Conservation (phyloP, 2,113 vertebrate genomes). For the Brachyhypopomus gauderio region DNA sequence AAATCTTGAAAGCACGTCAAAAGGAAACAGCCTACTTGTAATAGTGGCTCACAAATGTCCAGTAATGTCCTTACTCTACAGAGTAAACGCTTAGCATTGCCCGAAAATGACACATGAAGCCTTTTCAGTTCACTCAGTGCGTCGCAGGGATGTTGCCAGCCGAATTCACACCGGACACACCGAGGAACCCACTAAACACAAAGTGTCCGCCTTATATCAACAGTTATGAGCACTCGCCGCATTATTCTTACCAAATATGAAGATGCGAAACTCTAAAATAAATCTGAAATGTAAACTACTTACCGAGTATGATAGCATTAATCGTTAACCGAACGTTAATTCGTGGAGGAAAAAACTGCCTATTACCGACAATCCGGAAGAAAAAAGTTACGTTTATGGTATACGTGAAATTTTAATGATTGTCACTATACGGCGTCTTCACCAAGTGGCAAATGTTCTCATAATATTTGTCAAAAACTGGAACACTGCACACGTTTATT, state of each 20-base stretch:
- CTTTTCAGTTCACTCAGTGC: not conserved
- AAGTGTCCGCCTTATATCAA: not conserved
- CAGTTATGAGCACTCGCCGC: not conserved
- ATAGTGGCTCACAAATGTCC: too few species aligned
- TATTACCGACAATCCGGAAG: not conserved
- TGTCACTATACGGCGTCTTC: not conserved
- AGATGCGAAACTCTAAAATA: not conserved
- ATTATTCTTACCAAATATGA: too few species aligned
- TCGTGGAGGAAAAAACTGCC: not conserved
- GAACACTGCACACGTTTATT: not conserved
- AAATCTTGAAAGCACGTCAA: too few species aligned
- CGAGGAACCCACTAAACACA: not conserved
- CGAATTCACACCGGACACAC: not conserved
- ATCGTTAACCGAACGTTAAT: not conserved
- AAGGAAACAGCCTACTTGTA: too few species aligned
- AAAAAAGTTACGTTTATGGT: not conserved
- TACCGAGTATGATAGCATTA: not conserved
- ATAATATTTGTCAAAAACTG: not conserved
- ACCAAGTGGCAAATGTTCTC: not conserved
- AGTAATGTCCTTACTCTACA: not conserved
- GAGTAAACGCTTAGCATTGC: not conserved
- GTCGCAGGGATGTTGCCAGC: not conserved
- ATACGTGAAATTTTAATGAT: not conserved
- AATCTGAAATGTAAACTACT: not conserved
- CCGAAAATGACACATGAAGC: not conserved